Evolutionary conservation across 2,888 invertebrate genomes (phyloP), one percentile per base, ranked within the genome.

Genomic region (Morpho achilles): DNA sequence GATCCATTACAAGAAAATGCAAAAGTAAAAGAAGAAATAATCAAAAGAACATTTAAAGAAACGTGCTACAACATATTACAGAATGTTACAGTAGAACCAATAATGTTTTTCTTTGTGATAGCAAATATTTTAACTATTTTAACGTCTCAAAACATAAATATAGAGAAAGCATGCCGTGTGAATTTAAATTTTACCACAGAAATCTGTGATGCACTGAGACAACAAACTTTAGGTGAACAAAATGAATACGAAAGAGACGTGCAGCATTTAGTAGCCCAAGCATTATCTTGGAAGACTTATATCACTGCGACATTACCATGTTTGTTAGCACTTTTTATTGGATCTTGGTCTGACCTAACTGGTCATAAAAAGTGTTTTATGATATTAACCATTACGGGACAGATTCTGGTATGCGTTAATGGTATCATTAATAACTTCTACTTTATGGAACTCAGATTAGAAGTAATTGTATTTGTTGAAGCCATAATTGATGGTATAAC

Each of bases 111-210:
- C 3, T 84, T 82, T 44, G 61, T 85, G 0, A 16, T 80, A 10
- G 56, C 79, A 0, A 60, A 63, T 0, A 75, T 93, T 16, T 68
- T 93, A 9, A 92, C 93, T 0, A 91, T 93, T 48, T 74, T 95
- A 59, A 95, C 96, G 32, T 94, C 95, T 3, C 96, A 96, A 77
- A 96, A 96, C 80, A 82, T 96, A 8, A 95, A 94, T 74, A 87
- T 96, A 66, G 96, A 96, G 75, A 96, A 96, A 76, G 96, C 96
- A 0, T 97, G 96, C 72, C 87, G 96, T 10, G 96, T 96, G 0
- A 96, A 96, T 75, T 85, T 96, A 61, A 93, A 91, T 22, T 96
- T 93, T 69, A 89, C 94, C 0, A 90, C 92, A 41, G 92, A 93
- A 67, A 92, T 96, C 1, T 97, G 96, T 74, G 92, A 93, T 67